Evolutionary conservation across 2,113 vertebrate species (phyloP), one percentile per base, ranked within the genome.

Genomic region (Alces alces): DNA sequence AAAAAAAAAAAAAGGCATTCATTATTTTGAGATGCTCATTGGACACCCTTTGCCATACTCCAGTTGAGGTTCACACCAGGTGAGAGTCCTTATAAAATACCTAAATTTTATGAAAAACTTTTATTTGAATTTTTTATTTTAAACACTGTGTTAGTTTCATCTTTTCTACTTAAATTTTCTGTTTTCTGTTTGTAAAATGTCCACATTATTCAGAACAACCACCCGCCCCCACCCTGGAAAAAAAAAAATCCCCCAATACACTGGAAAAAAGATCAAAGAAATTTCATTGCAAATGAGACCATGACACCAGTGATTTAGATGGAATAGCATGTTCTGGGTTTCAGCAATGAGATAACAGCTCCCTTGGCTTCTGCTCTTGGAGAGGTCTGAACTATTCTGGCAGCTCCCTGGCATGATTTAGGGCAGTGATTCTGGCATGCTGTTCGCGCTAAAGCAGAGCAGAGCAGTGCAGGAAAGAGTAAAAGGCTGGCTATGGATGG

Each of bases 281-380:
- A 76, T 96, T 97, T 86, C 70, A 89, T 25, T 97, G 80, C 90
- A 66, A 93, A 79, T 95, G 43, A 91, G 36, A 84, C 70, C 95
- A 78, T 88, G 86, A 89, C 94, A 89, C 50, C 89, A 19, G 66
- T 98, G 89, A 96, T 60, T 96, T 78, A 52, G 30, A 19, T 98
- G 87, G 94, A 97, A 66, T 13, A 52, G 14, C 2, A 2, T 84
- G 60, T 91, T 97, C 94, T 84, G 55, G 47, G 92, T 98, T 98
- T 98, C 61, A 83, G 17, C 82, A 97, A 95, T 97, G 47, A 90
- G 96, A 82, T 91, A 98, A 76, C 2, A 16, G 86, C 97, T 92
- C 95, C 52, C 89, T 97, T 98, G 96, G 95, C 97, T 97, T 97
- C 28, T 94, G 61, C 30, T 95, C 76, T 97, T 97, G 61, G 87